Evolutionary conservation across 2,888 invertebrate species (phyloP), one percentile per base, ranked within the genome.

Genomic region (Zaprionus lineosus): DNA sequence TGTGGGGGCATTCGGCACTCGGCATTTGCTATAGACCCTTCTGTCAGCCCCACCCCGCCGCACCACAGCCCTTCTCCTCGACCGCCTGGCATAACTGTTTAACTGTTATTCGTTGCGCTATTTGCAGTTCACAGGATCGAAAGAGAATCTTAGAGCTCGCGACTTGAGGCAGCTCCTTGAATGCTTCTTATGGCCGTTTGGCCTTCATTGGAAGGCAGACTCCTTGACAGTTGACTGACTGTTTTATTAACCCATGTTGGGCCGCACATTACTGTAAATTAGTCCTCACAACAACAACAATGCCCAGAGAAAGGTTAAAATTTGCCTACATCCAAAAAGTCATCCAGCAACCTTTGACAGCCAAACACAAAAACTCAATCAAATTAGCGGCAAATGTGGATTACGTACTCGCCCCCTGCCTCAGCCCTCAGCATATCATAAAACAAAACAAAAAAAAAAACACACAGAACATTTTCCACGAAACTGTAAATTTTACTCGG

Each of bases 281-380:
- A 51, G 21, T 16, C 14, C 21, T 7, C 6, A 5, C n/a, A 26
- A 19, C n/a, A 14, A 21, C 12, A 16, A 33, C 8, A 21, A 26
- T 34, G 40, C 31, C 6, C 19, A n/a, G 9, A 11, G 36, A 61
- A 57, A 53, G 26, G 44, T 16, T 2, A 41, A 40, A 39, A 28
- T 43, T 40, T 34, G 33, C 19, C 44, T 37, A 51, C 19, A 47
- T 34, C 9, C 9, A 36, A 41, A 46, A 36, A 36, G 34, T 39
- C 24, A 11, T 15, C 36, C 33, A 16, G 18, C 16, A 29, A 8
- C 24, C 2, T 6, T 24, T 81, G 81, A 82, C 82, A 83, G 50
- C 61, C n/a, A 46, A 58, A 82, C 82, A 82, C 64, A 67, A 64
- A 64, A 82, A 82, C 84, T 79, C 85, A 85, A 82, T 82, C 84